Evolutionary conservation across 1,140 invertebrate genomes (phyloP).

Genomic region (Marisa cornuarietis): DNA sequence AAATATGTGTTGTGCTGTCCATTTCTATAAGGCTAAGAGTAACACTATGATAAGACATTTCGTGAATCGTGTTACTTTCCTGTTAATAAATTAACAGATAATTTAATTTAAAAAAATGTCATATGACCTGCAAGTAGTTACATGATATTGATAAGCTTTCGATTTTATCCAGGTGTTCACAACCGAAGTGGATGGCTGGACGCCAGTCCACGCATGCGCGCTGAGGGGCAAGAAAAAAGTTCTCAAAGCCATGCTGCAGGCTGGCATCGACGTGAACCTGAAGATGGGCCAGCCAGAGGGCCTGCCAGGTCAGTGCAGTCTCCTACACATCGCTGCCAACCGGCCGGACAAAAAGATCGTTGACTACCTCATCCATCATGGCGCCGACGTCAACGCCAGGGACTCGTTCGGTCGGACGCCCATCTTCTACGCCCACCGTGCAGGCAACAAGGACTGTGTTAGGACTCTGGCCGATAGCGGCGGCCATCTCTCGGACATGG

Average conservation of each 20-base stretch:
- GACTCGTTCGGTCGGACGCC: constrained; percentile 45
- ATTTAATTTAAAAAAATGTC: no score
- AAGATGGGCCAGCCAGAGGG: constrained; percentile 53
- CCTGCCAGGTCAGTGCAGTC: constrained; percentile 38
- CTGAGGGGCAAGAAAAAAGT: constrained; percentile 46
- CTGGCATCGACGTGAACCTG: constrained; percentile 45
- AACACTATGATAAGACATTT: no score
- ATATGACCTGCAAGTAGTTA: not conserved
- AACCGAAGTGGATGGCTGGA: constrained; percentile 52
- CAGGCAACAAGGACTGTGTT: constrained; percentile 25
- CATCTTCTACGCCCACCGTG: constrained; percentile 38
- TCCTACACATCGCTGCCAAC: constrained; percentile 47
- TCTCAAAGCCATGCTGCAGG: constrained; percentile 48
- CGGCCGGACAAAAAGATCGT: constrained; percentile 42
- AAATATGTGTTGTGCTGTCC: no score
- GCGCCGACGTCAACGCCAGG: constrained; percentile 37
- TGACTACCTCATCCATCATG: constrained; percentile 43
- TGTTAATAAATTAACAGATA: no score
- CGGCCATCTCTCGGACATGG: constrained; percentile 24
- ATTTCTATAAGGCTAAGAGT: no score
- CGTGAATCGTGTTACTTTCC: no score
- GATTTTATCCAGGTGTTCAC: constrained; percentile 31
- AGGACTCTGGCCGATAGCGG: constrained; percentile 38
- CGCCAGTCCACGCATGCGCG: constrained; percentile 52
- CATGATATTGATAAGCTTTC: not conserved